phyloP scores from a whole-genome alignment of 2,888 invertebrate species.

The Synanthedon formicaeformis region DNA sequence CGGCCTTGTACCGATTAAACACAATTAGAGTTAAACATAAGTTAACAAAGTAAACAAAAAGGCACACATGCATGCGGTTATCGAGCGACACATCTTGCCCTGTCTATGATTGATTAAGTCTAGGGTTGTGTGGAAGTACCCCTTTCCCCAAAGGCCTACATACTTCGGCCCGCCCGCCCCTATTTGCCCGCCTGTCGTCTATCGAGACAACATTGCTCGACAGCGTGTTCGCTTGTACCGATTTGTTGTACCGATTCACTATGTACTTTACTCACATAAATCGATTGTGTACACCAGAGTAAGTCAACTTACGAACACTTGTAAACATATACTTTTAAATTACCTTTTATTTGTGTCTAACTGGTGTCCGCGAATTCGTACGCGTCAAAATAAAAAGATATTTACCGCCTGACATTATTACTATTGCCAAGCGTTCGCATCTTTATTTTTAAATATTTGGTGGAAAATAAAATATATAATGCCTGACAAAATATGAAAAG shows the following conservation, averaged over 20 bases:
- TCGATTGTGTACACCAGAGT: background rate
- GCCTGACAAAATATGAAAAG: too few relatives aligned
- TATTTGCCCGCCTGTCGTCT: conserved; percentile 18
- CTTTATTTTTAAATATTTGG: too few relatives aligned
- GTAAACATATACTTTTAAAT: too few relatives aligned
- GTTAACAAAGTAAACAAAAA: conserved; percentile 5
- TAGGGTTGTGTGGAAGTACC: conserved; percentile 14
- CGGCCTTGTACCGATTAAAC: too few relatives aligned
- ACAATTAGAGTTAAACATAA: too few relatives aligned
- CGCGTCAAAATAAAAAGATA: too few relatives aligned
- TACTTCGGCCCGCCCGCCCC: conserved; percentile 6
- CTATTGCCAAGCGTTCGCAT: too few relatives aligned
- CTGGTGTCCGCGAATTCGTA: too few relatives aligned
- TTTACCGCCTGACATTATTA: too few relatives aligned
- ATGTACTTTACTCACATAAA: background rate
- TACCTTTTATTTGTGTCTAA: too few relatives aligned
- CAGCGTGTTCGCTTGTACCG: conserved; percentile 52
- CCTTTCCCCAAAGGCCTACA: conserved; percentile 2
- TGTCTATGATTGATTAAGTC: conserved; percentile 43
- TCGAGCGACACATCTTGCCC: conserved; percentile 25
- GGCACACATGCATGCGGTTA: conserved; percentile 19
- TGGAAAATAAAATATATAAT: too few relatives aligned
- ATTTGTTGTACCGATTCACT: conserved; percentile 37
- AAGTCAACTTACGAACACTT: too few relatives aligned
- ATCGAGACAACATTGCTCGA: conserved; percentile 40